These are phyloP conservation scores for Synanthedon andrenaeformis DNA, from an alignment of 2,888 invertebrate genomes.

Conservation along the genomic window DNA sequence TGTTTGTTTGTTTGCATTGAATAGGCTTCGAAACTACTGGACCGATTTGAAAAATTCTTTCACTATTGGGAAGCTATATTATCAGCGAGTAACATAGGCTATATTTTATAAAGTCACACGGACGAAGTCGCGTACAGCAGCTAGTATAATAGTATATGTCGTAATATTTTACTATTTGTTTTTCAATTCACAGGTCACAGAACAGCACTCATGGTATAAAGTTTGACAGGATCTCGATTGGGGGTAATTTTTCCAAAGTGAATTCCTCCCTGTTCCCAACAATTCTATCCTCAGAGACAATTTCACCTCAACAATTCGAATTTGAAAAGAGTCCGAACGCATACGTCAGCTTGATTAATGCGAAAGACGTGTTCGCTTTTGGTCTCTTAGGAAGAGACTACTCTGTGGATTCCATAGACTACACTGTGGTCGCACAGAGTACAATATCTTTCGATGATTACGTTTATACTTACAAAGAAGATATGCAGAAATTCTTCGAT, in stretches of 20 bases:
- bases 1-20: too few relatives aligned
- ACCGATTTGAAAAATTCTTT: too few relatives aligned
- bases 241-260: conserved; percentile 29
- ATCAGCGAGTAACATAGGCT: too few relatives aligned
- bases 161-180: background rate
- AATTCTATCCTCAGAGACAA: conserved; percentile 18
- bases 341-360: conserved; percentile 20
- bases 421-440: background rate
- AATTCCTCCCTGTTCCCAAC: conserved; percentile 33
- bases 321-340: conserved; percentile 18
- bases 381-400: conserved; percentile 41
- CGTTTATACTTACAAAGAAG: conserved; percentile 36
- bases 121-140: too few relatives aligned
- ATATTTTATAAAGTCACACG: too few relatives aligned
- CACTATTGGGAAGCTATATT: too few relatives aligned
- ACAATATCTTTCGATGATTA: conserved; percentile 8
- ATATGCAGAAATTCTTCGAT: conserved; percentile 45
- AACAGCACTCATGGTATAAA: conserved; percentile 19
- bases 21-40: too few relatives aligned
- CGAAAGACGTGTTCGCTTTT: conserved; percentile 24
- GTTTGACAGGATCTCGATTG: conserved; percentile 35
- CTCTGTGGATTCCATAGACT: conserved; percentile 24
- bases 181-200: conserved; percentile 28
- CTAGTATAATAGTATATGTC: too few relatives aligned
- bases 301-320: conserved; percentile 18